Conservation (phyloP, 2,113 vertebrate genomes). For the Pseudolaguvia tuberculata region DNA sequence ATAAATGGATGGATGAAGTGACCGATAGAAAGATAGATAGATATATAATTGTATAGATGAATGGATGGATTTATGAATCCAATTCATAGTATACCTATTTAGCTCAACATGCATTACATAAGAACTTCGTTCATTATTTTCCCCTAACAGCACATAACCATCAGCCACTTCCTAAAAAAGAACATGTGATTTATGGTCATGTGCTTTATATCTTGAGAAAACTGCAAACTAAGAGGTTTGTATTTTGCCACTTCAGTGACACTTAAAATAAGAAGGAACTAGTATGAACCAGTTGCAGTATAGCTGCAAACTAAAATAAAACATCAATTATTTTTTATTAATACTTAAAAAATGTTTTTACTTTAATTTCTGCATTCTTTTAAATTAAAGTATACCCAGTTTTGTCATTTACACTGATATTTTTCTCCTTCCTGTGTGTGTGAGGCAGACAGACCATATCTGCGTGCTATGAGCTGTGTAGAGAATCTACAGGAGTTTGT, state of each 20-base stretch:
- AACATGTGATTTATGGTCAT: not conserved
- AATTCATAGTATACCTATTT: too few species aligned
- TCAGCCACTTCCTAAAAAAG: not conserved
- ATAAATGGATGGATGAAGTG: too few species aligned
- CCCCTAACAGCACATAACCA: not conserved
- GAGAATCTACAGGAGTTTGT: constrained; percentile 87
- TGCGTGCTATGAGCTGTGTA: constrained; percentile 76
- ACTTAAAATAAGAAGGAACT: not conserved
- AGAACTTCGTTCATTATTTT: not conserved
- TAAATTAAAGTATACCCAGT: not conserved
- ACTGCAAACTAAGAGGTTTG: not conserved
- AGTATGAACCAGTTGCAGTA: not conserved
- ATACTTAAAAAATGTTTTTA: not conserved
- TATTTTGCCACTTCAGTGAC: not conserved
- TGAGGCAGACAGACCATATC: constrained; percentile 72
- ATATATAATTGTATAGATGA: too few species aligned
- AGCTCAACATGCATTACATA: not conserved
- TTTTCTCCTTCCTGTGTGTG: not conserved
- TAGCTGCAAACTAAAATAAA: not conserved
- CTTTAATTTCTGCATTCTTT: not conserved
- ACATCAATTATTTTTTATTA: not conserved
- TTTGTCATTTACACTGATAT: not conserved
- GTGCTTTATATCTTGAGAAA: not conserved
- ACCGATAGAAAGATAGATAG: too few species aligned
- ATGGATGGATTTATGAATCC: too few species aligned